Conservation (phyloP, 2,888 invertebrate species). For the Acleris emargana region DNA sequence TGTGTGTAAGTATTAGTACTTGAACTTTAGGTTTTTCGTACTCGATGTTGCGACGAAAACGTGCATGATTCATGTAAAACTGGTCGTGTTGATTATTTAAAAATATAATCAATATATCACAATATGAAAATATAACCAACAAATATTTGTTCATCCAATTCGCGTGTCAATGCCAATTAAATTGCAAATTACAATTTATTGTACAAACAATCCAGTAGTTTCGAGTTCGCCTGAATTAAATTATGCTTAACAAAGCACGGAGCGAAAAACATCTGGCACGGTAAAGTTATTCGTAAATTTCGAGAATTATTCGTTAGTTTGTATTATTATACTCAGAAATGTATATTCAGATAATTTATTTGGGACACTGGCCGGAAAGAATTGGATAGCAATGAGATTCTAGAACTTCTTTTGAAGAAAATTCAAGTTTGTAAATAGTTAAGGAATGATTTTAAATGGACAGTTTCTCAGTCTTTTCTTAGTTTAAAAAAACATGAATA, state of each 20-base stretch:
- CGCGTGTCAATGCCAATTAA: conserved; percentile 9
- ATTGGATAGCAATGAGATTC: not conserved
- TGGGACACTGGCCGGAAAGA: not conserved
- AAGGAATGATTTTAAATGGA: too few species aligned
- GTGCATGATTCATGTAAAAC: too few species aligned
- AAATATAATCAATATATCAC: too few species aligned
- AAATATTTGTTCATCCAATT: not conserved
- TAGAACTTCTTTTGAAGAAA: too few species aligned
- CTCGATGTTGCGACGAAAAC: too few species aligned
- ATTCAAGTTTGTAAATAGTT: too few species aligned
- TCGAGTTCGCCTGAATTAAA: conserved; percentile 11
- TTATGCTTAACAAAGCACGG: conserved; percentile 20
- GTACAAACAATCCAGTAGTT: conserved; percentile 16
- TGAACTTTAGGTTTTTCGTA: too few species aligned
- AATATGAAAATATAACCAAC: not conserved
- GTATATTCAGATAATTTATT: not conserved
- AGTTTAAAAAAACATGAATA: too few species aligned
- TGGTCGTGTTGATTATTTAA: too few species aligned
- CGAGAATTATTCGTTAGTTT: not conserved
- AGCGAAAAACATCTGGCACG: conserved; percentile 15
- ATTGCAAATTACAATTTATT: conserved; percentile 14
- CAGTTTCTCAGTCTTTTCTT: too few species aligned
- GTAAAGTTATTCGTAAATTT: conserved; percentile 13
- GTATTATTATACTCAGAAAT: not conserved
- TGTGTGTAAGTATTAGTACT: too few species aligned